Base-by-base conservation (phyloP, 1,140 invertebrate genomes). In the Neelides sp. region DNA sequence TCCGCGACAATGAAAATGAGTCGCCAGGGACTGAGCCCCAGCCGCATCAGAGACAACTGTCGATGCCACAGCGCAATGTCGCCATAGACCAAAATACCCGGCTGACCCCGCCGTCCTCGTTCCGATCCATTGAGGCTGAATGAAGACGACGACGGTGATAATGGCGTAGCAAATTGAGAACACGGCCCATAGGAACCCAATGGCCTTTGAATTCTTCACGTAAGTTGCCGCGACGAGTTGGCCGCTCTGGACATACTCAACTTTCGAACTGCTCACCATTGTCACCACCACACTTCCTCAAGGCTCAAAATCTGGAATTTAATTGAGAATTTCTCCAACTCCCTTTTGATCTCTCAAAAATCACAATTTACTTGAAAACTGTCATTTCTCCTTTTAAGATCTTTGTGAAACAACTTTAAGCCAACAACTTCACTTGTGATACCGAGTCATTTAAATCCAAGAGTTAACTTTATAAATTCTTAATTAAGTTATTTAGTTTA, bases 131-230 rank as follows among this genome's bases (percentile, higher is more conserved):
- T 97, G 91, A 5, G 92, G 91, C 46, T 93, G 93, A 15, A 95
- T 79, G 66, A 97, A 94, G 20, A 90, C 84, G 15, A 97, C 89
- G 49, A 92, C 80, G 48, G 82, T 82, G 62, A 97, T 93, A 61
- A 98, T 95, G 42, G 88, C 86, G 68, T 91, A 96, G 69, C 92
- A 96, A 63, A 95, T 85, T 45, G 87, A 85, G 66, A 97, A 95
- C 59, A 96, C 86, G 19, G 83, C 91, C 94, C 94, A 97, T 37
- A 96, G 73, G 15, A 97, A 89, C 34, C 88, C 91, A 47, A 97
- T 91, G 32, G 92, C 91, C 50, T 92, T 89, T 39, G 87, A 91
- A 75, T 96, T 95, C 62, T 91, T 76, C 35, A 92, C 83, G 69
- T 95, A 96, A 69, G 87, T 92, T 19, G 85, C 85, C 43, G 85